A percentile compares a stretch with the other conserved stretches of the same genome.
These are phyloP conservation scores for Periophthalmodon schlosseri DNA, from an alignment of 2,113 vertebrate species.

Conservation along the genomic window DNA sequence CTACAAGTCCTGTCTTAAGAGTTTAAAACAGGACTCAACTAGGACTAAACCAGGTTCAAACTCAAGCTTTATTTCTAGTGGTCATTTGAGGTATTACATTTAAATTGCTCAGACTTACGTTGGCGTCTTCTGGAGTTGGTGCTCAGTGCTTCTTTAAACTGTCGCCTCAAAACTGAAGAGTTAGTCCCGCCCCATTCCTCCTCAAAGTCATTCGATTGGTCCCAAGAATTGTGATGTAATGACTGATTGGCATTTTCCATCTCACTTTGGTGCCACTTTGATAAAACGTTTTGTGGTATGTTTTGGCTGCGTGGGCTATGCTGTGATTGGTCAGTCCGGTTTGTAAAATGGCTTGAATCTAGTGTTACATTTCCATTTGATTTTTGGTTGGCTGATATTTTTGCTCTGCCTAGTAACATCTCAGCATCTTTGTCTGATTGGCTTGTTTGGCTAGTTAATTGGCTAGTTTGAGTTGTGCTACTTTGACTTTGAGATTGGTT, in stretches of 20 bases:
- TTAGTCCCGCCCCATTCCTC: constrained; percentile 2
- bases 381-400: not conserved
- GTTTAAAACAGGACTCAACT: too few species aligned
- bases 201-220: not conserved
- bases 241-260: not conserved
- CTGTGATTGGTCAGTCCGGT: not conserved
- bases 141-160: constrained; percentile 5
- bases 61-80: too few species aligned
- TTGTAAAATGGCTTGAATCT: not conserved
- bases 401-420: not conserved
- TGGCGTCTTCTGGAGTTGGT: not conserved
- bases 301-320: not conserved
- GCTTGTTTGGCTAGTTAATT: not conserved
- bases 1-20: too few species aligned
- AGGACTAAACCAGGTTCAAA: not conserved
- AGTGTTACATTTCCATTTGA: not conserved
- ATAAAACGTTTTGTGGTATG: not conserved
- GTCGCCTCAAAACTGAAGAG: constrained; percentile 5
- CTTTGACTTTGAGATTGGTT: not conserved
- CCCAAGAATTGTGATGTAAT: not conserved
- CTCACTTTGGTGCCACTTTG: not conserved
- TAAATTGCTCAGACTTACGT: not conserved
- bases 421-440: not conserved
- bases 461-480: not conserved
- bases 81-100: not conserved